Evolutionary conservation across 2,888 invertebrate genomes (phyloP).

Genomic region (Temnothorax unifasciatus): DNA sequence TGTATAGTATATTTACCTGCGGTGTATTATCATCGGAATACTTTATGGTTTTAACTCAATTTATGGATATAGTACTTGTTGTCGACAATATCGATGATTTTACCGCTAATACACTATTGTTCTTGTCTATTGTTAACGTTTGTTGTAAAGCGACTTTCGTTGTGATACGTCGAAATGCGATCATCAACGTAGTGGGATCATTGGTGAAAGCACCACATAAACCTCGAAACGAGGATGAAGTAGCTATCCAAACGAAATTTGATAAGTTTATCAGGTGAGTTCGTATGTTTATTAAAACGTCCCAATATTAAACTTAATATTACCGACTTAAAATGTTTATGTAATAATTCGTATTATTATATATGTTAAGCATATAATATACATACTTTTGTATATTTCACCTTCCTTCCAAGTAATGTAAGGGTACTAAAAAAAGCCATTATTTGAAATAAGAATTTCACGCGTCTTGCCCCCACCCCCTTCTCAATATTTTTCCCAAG

Average conservation of each 20-base stretch:
- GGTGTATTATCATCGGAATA: not conserved
- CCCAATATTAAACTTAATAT: not conserved
- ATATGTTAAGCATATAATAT: too few species aligned
- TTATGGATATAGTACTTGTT: not conserved
- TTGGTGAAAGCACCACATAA: not conserved
- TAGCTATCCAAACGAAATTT: slow-evolving; percentile 4
- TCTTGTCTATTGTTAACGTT: too few species aligned
- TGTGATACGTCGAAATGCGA: not conserved
- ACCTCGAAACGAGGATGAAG: not conserved
- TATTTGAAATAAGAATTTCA: too few species aligned
- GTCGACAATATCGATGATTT: slow-evolving; percentile 37
- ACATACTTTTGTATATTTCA: too few species aligned
- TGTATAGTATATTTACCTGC: slow-evolving; percentile 45
- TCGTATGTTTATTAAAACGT: not conserved
- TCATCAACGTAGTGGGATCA: not conserved
- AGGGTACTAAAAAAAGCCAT: too few species aligned
- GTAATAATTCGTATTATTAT: not conserved
- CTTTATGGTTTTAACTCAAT: not conserved
- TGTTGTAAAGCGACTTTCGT: not conserved
- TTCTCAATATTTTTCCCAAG: too few species aligned
- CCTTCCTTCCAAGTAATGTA: too few species aligned
- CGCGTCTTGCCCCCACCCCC: too few species aligned
- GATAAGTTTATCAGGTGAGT: slow-evolving; percentile 12
- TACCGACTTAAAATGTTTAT: not conserved
- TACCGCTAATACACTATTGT: not conserved